Evolutionary conservation across 2,797 vertebrate species (phyloP), one percentile per base, ranked within the genome.

Genomic region (Myotis findleyi): DNA sequence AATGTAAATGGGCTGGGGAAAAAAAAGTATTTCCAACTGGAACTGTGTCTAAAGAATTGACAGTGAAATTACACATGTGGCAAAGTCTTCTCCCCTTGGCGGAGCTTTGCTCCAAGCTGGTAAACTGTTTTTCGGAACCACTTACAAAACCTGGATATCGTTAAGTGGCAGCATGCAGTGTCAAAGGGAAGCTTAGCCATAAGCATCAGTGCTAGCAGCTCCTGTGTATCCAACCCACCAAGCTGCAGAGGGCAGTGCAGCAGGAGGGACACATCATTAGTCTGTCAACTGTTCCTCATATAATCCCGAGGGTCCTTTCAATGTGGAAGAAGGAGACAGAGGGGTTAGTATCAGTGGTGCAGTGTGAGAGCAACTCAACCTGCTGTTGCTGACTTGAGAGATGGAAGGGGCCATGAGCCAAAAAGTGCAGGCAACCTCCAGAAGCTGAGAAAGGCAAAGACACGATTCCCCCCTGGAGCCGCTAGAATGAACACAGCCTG

Each of bases 21-120:
- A 81, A n/a, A 36, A 55, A 85, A 71, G 33, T 33, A 71, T 87
- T 90, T 89, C 57, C 68, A 87, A 87, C 95, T 69, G 72, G 59
- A 95, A 47, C 38, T 38, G 36, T 8, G 38, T 64, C 87, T 68
- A 64, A 64, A 62, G 51, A 91, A 62, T 7, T 72, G 80, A 69
- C 68, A 23, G 3, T 59, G 89, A 68, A 93, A 77, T 85, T 25
- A 51, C 27, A 69, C 44, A 81, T 33, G 53, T 44, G 53, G 72
- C 72, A 64, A 33, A 93, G n/a, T 36, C 21, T 23, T 87, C 30
- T 69, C 47, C 10, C 64, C 55, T n/a, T 7, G 25, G 64, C 38
- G 7, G 23, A 89, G 3, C 23, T 44, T 90, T 79, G 36, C 59
- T 94, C 17, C 36, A 87, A 75, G 25, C 25, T 80, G 57, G 83